Percentiles rank a stretch among this genome's conserved stretches.
phyloP scores from a whole-genome alignment of 1,140 invertebrate genomes.

The Drosophila aff. region DNA sequence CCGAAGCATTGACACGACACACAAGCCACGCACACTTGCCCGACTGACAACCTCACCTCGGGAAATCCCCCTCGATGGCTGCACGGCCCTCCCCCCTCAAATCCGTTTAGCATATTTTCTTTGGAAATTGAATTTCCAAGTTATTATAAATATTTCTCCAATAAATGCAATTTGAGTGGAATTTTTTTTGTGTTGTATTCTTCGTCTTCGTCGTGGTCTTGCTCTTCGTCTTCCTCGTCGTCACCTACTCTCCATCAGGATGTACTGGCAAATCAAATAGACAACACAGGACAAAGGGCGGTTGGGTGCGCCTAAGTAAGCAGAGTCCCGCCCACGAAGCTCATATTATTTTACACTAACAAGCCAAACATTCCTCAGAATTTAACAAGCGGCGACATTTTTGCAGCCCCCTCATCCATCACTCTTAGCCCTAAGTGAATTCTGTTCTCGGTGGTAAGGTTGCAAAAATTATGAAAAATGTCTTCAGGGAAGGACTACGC shows the following conservation, averaged over 20 bases:
- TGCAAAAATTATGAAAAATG: constrained; percentile 49
- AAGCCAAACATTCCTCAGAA: constrained; percentile 69
- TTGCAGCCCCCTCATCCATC: constrained; percentile 41
- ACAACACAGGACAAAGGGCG: constrained; percentile 28
- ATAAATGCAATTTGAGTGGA: constrained; percentile 79
- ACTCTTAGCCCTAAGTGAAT: constrained; percentile 67
- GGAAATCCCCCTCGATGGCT: constrained; percentile 18
- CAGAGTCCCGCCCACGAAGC: constrained; percentile 17
- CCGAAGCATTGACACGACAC: constrained; percentile 41
- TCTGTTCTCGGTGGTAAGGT: constrained; percentile 35
- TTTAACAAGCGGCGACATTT: constrained; percentile 67
- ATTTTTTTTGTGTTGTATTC: constrained; percentile 52
- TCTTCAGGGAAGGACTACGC: constrained; percentile 17
- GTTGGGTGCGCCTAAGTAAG: constrained; percentile 25
- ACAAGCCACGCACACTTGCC: constrained; percentile 29
- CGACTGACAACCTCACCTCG: constrained; percentile 33
- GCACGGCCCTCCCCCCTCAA: constrained; percentile 33
- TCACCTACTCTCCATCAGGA: constrained; percentile 23
- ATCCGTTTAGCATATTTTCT: constrained; percentile 82
- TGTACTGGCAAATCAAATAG: constrained; percentile 54
- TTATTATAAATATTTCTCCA: constrained; percentile 81
- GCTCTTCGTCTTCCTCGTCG: constrained; percentile 1
- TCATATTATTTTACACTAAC: constrained; percentile 79
- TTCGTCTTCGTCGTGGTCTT: constrained; percentile 7
- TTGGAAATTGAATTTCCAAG: constrained; percentile 82